A percentile compares a stretch with the other conserved stretches of the same genome.
phyloP scores from a whole-genome alignment of 1,140 invertebrate genomes.

The Bombus superbus region DNA sequence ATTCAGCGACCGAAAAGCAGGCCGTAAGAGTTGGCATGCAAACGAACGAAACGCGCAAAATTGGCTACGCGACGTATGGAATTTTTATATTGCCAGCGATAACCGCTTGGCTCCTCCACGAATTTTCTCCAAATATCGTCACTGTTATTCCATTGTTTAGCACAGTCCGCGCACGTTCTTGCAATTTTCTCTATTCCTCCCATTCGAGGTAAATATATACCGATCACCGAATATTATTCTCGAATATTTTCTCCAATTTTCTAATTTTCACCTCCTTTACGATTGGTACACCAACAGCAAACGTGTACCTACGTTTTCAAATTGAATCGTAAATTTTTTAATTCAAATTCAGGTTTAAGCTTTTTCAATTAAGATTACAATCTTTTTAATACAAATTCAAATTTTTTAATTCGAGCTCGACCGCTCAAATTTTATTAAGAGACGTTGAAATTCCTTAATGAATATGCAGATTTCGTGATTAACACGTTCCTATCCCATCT shows the following conservation, averaged over 20 bases:
- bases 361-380: no score
- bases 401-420: no score
- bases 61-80: constrained; percentile 36
- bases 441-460: not conserved
- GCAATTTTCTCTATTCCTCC: no score
- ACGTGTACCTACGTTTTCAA: not conserved
- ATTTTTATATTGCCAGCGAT: constrained; percentile 49
- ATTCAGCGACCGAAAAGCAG: not conserved
- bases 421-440: not conserved
- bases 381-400: no score
- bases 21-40: not conserved
- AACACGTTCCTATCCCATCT: not conserved
- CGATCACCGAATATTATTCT: not conserved
- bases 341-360: not conserved
- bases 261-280: no score
- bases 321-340: not conserved
- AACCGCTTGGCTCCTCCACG: constrained; percentile 15
- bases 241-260: not conserved
- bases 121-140: constrained; percentile 29
- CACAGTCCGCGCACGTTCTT: not conserved
- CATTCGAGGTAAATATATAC: not conserved
- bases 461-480: not conserved
- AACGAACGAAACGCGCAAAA: constrained; percentile 24
- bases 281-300: no score
- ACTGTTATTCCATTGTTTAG: constrained; percentile 42